Evolutionary conservation across 2,888 invertebrate genomes (phyloP).

Genomic region (Eilema griseolum): DNA sequence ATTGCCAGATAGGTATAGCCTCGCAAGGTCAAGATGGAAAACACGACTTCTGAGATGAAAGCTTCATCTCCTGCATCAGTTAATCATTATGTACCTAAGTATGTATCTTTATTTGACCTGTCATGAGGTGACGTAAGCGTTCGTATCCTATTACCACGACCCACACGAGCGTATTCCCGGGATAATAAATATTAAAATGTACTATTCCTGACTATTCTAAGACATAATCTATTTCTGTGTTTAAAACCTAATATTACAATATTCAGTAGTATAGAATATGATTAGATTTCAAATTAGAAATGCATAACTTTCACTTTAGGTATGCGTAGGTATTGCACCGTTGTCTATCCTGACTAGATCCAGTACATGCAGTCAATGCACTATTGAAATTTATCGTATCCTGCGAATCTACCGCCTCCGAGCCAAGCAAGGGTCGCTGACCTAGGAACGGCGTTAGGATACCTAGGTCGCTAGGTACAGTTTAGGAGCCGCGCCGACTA

Average conservation of each 20-base stretch:
- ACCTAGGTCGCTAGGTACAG: constrained; percentile 69
- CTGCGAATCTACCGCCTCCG: constrained; percentile 81
- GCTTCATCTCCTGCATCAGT: no score
- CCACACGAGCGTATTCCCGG: no score
- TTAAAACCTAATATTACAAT: not conserved
- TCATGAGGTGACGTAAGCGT: no score
- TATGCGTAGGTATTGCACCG: constrained; percentile 26
- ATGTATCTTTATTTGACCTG: no score
- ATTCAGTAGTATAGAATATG: not conserved
- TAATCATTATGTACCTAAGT: no score
- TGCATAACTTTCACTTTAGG: not conserved
- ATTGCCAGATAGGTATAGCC: no score
- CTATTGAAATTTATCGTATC: constrained; percentile 86
- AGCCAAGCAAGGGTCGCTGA: constrained; percentile 75
- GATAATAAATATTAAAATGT: no score
- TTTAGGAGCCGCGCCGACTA: constrained; percentile 65
- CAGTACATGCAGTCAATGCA: constrained; percentile 78
- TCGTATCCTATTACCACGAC: no score
- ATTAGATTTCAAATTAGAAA: constrained; percentile 1
- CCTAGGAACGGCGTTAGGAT: constrained; percentile 79
- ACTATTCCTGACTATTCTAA: not conserved
- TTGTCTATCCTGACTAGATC: constrained; percentile 60
- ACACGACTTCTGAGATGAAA: no score
- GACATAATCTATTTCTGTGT: not conserved
- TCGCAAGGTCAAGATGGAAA: no score